Evolutionary conservation across 2,888 invertebrate genomes (phyloP).

Genomic region (Netelia fuscicornis): DNA sequence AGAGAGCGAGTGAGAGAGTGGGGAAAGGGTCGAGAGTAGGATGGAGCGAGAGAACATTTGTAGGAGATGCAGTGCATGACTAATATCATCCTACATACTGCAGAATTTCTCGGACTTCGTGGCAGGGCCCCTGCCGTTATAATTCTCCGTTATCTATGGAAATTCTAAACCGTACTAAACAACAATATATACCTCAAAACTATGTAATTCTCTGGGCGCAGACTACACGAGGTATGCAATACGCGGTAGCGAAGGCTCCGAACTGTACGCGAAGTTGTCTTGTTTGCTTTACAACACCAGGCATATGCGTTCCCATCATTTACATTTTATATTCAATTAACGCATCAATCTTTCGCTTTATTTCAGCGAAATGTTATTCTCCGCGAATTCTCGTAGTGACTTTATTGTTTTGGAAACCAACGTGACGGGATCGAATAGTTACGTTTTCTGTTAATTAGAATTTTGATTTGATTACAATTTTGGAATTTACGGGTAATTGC

Average conservation of each 20-base stretch:
- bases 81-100: slow-evolving; percentile 70
- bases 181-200: slow-evolving; percentile 83
- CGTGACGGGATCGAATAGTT: too few species aligned
- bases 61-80: slow-evolving; percentile 67
- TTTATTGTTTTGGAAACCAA: too few species aligned
- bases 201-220: slow-evolving; percentile 80
- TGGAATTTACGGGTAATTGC: neutral
- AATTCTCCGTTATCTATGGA: slow-evolving; percentile 84
- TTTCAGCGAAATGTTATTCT: neutral
- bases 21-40: slow-evolving; percentile 16
- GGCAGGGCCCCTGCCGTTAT: slow-evolving; percentile 79
- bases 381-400: neutral
- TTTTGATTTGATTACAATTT: neutral
- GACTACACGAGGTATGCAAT: slow-evolving; percentile 75
- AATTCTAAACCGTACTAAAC: slow-evolving; percentile 83
- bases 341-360: slow-evolving; percentile 5
- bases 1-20: slow-evolving; percentile 2
- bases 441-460: too few species aligned
- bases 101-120: slow-evolving; percentile 77
- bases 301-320: slow-evolving; percentile 39
- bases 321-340: slow-evolving; percentile 44
- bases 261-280: slow-evolving; percentile 68
- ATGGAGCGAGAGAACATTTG: slow-evolving; percentile 44
- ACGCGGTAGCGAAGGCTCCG: slow-evolving; percentile 72
- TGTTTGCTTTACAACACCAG: slow-evolving; percentile 65